Percentiles rank a stretch among this genome's conserved stretches.
Conservation (phyloP, 2,888 invertebrate genomes). For the Lepeophtheirus nordmannii region DNA sequence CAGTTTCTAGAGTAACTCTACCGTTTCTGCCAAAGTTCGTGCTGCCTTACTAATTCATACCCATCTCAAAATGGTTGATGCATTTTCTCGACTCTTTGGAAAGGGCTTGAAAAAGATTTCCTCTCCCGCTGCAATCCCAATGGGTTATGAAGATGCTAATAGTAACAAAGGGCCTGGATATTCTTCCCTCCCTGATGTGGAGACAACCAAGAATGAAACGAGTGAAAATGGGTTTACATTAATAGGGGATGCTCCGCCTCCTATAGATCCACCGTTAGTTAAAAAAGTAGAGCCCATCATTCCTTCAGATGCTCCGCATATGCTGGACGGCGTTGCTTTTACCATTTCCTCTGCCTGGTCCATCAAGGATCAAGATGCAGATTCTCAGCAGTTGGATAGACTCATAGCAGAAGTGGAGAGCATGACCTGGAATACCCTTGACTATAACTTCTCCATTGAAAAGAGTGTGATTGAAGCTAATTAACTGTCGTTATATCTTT, state of each 20-base stretch:
- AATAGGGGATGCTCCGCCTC: neutral
- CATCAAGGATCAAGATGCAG: neutral
- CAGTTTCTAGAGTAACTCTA: too few species aligned
- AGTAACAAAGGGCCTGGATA: neutral
- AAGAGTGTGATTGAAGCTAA: neutral
- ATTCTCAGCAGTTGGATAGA: neutral
- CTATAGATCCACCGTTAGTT: neutral
- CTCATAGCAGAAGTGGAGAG: neutral
- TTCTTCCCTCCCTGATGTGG: neutral
- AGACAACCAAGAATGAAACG: neutral
- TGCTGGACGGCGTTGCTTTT: neutral
- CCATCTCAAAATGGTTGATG: neutral
- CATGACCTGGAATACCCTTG: neutral
- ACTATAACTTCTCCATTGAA: conserved; percentile 2
- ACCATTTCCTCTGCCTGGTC: neutral
- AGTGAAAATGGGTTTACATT: neutral
- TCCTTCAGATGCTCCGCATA: neutral
- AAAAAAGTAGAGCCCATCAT: neutral
- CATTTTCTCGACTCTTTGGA: neutral
- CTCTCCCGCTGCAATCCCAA: too few species aligned
- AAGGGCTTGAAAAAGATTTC: neutral
- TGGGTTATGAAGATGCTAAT: too few species aligned
- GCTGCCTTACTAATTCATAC: neutral
- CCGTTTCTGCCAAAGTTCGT: too few species aligned
- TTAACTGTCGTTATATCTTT: neutral